Evolutionary conservation across 1,140 invertebrate species (phyloP), one percentile per base, ranked within the genome.

Genomic region (Riptortus pedestris): DNA sequence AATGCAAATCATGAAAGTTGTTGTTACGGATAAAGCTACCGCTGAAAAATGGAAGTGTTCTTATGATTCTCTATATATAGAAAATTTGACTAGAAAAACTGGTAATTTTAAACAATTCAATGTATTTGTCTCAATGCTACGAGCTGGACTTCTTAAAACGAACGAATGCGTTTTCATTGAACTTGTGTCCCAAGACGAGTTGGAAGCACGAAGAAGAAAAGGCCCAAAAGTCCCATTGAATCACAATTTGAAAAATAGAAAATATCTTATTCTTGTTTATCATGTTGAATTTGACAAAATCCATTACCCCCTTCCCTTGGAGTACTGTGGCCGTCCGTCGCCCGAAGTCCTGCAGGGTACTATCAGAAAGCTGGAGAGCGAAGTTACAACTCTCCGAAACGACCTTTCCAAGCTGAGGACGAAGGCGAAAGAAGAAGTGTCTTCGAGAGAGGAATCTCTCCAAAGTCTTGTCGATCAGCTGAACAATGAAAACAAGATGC

Each of bases 281-380:
- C 45, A 47, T 14, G 45, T 48, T 14, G 61, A 63, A 28, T 63
- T 63, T n/a, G 61, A 62, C 59, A 71, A 70, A 47, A 69, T 71
- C 18, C 67, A 72, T 63, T 72, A 72, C 64, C 71, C 71, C 9
- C 33, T 71, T 2, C 65, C 69, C 1, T 29, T 72, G 63, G 67
- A 67, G 2, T 69, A 71, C 58, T 61, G 66, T n/a, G 68, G 67
- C 18, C 59, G 58, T 24, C 71, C 71, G 5, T 65, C 70, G 52
- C 64, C 68, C 2, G 52, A 61, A 27, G 45, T 66, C 9, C 69
- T 71, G 60, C 69, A 70, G 62, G 66, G 62, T 1, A 70, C 63
- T 11, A 71, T 72, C 20, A 60, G 63, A 22, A 63, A 62, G 48
- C 61, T 71, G 18, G 66, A 67, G 24, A 63, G 1, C 12, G 61